phyloP scores from a whole-genome alignment of 2,888 invertebrate species.

The Ormyrus thymus region DNA sequence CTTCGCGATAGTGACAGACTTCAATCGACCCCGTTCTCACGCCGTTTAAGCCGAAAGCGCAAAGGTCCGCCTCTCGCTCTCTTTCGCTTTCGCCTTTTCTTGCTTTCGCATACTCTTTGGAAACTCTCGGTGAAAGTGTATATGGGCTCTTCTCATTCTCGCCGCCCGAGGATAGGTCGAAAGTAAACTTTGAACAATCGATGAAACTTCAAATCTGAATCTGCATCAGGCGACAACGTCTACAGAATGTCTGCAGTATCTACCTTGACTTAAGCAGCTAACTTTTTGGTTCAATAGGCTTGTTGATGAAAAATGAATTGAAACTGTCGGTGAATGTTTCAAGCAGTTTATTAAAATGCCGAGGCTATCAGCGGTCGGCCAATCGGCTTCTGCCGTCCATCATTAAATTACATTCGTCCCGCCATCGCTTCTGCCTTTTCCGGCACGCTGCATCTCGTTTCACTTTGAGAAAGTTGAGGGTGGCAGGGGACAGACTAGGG shows the following conservation, averaged over 20 bases:
- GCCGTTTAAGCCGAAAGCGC: conserved; percentile 47
- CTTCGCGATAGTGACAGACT: conserved; percentile 38
- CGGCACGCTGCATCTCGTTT: conserved; percentile 37
- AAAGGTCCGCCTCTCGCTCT: conserved; percentile 15
- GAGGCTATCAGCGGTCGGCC: conserved; percentile 13
- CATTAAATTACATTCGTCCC: conserved; percentile 48
- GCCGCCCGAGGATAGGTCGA: no score
- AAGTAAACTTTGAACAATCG: no score
- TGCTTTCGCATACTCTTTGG: conserved; percentile 19
- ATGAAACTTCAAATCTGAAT: no score
- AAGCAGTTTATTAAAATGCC: conserved; percentile 37
- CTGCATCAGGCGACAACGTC: no score
- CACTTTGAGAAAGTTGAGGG: conserved; percentile 19
- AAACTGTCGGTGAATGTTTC: no score
- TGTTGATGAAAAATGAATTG: no score
- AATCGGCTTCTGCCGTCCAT: conserved; percentile 19
- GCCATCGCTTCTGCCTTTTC: background rate
- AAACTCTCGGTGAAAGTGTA: background rate
- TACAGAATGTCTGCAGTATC: no score
- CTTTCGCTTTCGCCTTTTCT: background rate
- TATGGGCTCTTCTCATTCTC: no score
- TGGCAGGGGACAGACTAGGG: conserved; percentile 12
- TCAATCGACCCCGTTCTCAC: conserved; percentile 50
- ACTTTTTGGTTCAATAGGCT: no score
- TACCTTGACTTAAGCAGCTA: no score